These are phyloP conservation scores for Nothoprocta pentlandii DNA, from an alignment of 2,113 vertebrate genomes.

Conservation along the genomic window DNA sequence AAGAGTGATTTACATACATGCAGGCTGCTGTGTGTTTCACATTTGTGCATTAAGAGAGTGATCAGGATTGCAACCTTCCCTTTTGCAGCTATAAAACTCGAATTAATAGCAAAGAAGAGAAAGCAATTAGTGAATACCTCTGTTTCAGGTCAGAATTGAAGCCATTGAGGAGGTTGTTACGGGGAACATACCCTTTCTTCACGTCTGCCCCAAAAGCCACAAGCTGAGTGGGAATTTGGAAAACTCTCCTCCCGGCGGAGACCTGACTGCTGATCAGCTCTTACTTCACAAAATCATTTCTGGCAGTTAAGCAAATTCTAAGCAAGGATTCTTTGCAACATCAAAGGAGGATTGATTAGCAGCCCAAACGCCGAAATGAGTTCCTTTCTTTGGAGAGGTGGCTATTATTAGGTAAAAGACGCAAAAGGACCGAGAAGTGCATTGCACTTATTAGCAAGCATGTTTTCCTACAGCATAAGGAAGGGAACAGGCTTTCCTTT, in stretches of 20 bases:
- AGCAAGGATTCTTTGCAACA: not conserved
- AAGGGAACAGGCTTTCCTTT: not conserved
- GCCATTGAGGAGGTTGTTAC: not conserved
- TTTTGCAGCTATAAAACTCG: not conserved
- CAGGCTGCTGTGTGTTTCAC: not conserved
- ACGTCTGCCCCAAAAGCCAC: not conserved
- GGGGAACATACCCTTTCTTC: not conserved
- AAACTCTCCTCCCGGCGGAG: not conserved
- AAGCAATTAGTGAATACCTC: not conserved
- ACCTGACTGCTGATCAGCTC: not conserved
- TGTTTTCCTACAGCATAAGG: not conserved
- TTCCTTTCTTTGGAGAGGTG: not conserved
- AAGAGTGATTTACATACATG: slow-evolving; percentile 1
- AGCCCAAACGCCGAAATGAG: not conserved
- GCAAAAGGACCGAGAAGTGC: not conserved
- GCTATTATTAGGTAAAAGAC: not conserved
- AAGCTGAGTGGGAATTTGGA: not conserved
- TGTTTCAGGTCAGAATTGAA: not conserved
- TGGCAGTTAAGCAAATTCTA: not conserved
- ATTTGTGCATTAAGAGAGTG: not conserved
- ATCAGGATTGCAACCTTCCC: not conserved
- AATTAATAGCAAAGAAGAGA: not conserved
- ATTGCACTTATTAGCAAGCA: not conserved
- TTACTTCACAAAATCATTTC: not conserved
- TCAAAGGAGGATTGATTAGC: not conserved